Base-by-base conservation (phyloP, 92 coral and sea anemone genomes). In the Chrysogorgia sp. region DNA sequence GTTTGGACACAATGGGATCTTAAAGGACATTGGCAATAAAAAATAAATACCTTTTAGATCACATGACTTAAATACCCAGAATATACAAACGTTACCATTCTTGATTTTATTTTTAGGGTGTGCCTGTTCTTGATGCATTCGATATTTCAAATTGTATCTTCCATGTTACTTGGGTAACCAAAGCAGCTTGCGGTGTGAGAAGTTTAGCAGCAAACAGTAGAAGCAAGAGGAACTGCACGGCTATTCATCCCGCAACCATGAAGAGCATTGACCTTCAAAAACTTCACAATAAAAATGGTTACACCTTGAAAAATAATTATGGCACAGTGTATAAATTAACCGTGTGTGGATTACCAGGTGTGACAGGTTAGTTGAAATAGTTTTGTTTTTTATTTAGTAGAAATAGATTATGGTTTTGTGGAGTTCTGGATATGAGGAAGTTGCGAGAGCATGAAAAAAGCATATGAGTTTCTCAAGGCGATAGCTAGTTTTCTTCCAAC, bases 151-250 rank as follows among this genome's bases (percentile, higher is more conserved):
- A 68, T 48, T 91, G 97, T 67, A 74, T 77, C 19, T 84, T 89
- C 58, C 88, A 96, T 82, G 90, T 96, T 35, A 85, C 85, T 33
- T 96, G 99, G 99, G 80, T 79, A 25, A 96, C 99, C 34, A 87
- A 90, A 40, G 88, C 84, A 37, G 99, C 99, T 41, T 96, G 99
- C 23, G 96, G 94, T 13, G 89, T 90, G 31, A 58, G 48, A 19
- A 56, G 65, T 25, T 33, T n/a, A 53, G 40, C 48, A 34, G 60
- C 24, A n/a, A n/a, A n/a, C n/a, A n/a, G n/a, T n/a, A n/a, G n/a
- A n/a, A 0, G 35, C 2, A 43, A 17, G 15, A 40, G 10, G 40
- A 8, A 13, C 7, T 72, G 79, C 33, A 34, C 52, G 0, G 79
- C 79, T 20, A 56, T 56, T 2, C 79, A 72, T 40, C 79, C 79